These are phyloP conservation scores for Craterocephalus amniculus DNA, from an alignment of 2,797 vertebrate species.

Conservation along the genomic window DNA sequence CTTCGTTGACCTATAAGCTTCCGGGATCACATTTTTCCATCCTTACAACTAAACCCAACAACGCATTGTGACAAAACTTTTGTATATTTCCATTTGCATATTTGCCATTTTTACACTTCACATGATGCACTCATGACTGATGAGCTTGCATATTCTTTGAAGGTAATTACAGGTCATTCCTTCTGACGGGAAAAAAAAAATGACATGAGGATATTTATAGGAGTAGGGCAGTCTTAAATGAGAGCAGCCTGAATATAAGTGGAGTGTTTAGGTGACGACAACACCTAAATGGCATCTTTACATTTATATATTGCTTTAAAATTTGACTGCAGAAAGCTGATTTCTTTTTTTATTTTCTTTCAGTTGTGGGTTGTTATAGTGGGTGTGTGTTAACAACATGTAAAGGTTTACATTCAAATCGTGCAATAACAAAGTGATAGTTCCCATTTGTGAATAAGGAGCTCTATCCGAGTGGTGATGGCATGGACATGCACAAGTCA, in stretches of 20 bases:
- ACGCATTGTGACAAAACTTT: no score
- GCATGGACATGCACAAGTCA: constrained; percentile 13
- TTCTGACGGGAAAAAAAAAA: neutral
- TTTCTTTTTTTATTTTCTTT: neutral
- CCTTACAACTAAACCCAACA: no score
- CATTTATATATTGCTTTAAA: neutral
- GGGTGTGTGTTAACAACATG: neutral
- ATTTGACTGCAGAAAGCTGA: neutral
- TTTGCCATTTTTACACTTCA: no score
- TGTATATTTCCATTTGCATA: no score
- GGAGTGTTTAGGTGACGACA: neutral
- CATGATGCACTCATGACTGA: neutral
- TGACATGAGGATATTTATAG: neutral
- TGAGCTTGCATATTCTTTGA: neutral
- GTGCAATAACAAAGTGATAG: neutral
- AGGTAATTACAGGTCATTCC: neutral
- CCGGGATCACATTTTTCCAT: no score
- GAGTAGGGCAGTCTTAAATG: no score
- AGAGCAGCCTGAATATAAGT: neutral
- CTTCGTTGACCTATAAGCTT: no score
- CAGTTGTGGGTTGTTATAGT: neutral
- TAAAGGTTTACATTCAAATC: constrained; percentile 6
- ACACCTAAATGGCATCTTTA: neutral
- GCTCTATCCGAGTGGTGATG: constrained; percentile 2
- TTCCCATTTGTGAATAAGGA: neutral